A percentile compares a stretch with the other conserved stretches of the same genome.
phyloP scores from a whole-genome alignment of 2,888 invertebrate genomes.

The Dione vanillae region DNA sequence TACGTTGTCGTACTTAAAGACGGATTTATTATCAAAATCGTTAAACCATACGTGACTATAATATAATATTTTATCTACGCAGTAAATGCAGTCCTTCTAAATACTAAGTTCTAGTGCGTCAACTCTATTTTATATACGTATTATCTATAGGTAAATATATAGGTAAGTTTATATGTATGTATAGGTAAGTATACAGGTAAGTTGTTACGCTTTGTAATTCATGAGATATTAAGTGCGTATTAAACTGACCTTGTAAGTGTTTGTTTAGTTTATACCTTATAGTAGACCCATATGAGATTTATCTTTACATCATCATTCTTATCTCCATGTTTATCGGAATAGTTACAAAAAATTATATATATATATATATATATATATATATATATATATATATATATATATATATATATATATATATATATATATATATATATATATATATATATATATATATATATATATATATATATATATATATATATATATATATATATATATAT shows the following conservation, averaged over 20 bases:
- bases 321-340: conserved; percentile 1
- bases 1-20: not conserved
- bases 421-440: not conserved
- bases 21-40: conserved; percentile 15
- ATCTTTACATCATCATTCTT: conserved; percentile 8
- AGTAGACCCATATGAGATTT: conserved; percentile 10
- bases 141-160: not conserved
- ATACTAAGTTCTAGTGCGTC: no score
- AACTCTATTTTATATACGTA: no score
- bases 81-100: not conserved
- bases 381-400: no score
- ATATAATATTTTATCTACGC: conserved; percentile 16
- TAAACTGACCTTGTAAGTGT: conserved; percentile 15
- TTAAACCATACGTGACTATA: conserved; percentile 22
- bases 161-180: not conserved
- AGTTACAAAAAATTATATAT: not conserved
- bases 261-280: not conserved
- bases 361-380: not conserved
- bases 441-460: no score
- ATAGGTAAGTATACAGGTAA: not conserved
- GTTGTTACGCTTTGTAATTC: conserved; percentile 8
- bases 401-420: not conserved
- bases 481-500: not conserved
- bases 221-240: conserved; percentile 13
- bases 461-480: not conserved